Conservation (phyloP, 2,888 invertebrate genomes). For the Norana najaformis region DNA sequence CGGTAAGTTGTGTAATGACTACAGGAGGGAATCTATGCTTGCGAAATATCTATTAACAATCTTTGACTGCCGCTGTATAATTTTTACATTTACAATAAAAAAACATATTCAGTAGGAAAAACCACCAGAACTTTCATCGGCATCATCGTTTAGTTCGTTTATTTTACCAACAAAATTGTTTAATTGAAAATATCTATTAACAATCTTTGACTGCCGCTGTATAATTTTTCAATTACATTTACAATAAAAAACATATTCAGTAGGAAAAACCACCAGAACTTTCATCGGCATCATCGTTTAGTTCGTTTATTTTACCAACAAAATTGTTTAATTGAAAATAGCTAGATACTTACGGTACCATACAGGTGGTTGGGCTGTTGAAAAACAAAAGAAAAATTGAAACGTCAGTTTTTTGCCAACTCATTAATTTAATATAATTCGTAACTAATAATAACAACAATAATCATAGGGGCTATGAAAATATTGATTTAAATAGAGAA, state of each 20-base stretch:
- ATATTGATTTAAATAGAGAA: background rate
- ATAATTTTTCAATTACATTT: background rate
- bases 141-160: background rate
- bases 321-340: background rate
- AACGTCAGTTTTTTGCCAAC: no score
- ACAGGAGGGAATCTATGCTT: no score
- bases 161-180: background rate
- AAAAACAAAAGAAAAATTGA: background rate
- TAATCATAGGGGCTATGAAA: background rate
- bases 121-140: no score
- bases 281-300: background rate
- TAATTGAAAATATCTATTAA: no score
- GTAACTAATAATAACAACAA: background rate
- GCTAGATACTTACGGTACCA: background rate
- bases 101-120: no score
- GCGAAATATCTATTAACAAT: no score
- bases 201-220: no score
- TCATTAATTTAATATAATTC: background rate
- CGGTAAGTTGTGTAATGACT: no score
- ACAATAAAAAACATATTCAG: no score
- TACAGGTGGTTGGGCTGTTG: conserved; percentile 8
- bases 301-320: background rate
- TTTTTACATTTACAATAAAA: no score
- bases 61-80: no score
- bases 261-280: no score